phyloP scores from a whole-genome alignment of 2,797 vertebrate species.

The Mormyrops attenuatus region DNA sequence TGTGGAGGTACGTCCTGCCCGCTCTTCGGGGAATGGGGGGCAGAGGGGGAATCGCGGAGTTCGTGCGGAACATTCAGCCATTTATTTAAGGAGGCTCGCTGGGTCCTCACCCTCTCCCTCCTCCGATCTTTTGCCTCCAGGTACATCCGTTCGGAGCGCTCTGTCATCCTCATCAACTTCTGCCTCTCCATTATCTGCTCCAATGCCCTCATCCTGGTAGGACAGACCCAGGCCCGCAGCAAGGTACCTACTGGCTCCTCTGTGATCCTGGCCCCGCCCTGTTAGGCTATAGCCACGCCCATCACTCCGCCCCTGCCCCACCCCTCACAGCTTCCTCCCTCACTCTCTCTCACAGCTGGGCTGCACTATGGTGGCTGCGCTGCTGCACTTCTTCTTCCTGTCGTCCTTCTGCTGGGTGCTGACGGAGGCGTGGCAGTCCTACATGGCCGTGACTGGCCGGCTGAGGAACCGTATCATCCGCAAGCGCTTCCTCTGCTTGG shows the following conservation, averaged over 20 bases:
- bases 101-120: neutral
- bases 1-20: slow-evolving; percentile 85
- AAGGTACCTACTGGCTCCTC: slow-evolving; percentile 65
- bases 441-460: slow-evolving; percentile 96
- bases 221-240: slow-evolving; percentile 94
- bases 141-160: slow-evolving; percentile 96
- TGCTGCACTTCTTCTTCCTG: slow-evolving; percentile 98
- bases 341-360: slow-evolving; percentile 66
- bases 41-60: neutral
- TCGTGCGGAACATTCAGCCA: neutral
- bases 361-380: slow-evolving; percentile 85
- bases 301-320: slow-evolving; percentile 22
- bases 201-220: slow-evolving; percentile 90
- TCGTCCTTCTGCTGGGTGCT: slow-evolving; percentile 99
- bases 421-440: slow-evolving; percentile 99
- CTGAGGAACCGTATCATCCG: slow-evolving; percentile 97
- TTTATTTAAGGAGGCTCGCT: neutral
- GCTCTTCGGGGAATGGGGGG: neutral
- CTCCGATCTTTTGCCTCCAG: slow-evolving; percentile 52
- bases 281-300: neutral
- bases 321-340: slow-evolving; percentile 1
- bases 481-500: slow-evolving; percentile 95
- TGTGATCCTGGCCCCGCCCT: neutral
- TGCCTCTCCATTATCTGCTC: slow-evolving; percentile 98
- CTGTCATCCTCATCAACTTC: slow-evolving; percentile 98